Conservation (phyloP, 2,797 vertebrate genomes). For the Sebastes iracundus region DNA sequence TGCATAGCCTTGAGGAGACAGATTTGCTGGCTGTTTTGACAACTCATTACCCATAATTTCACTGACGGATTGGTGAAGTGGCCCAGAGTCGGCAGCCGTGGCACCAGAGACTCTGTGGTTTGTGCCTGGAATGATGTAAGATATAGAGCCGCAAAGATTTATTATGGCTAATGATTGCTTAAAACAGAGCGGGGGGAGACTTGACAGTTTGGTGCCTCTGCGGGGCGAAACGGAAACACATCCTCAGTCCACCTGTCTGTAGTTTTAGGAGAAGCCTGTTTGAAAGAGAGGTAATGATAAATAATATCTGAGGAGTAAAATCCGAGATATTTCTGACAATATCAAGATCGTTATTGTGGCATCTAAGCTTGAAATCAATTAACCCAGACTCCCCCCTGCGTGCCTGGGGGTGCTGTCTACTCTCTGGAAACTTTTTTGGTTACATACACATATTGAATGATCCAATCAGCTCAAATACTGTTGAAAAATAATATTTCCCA, state of each 20-base stretch:
- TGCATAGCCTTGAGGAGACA: conserved; percentile 74
- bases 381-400: not conserved
- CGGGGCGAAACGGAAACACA: conserved; percentile 61
- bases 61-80: conserved; percentile 78
- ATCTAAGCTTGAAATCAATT: not conserved
- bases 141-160: conserved; percentile 71
- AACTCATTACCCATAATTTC: conserved; percentile 88
- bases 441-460: not conserved
- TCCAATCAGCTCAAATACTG: not conserved
- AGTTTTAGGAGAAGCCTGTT: not conserved
- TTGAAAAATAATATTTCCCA: not conserved
- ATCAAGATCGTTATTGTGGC: not conserved
- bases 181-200: conserved; percentile 60
- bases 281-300: conserved; percentile 4
- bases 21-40: conserved; percentile 78
- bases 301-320: not conserved
- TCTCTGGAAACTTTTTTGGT: not conserved
- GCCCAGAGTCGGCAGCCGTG: conserved; percentile 66
- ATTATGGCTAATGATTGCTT: conserved; percentile 80
- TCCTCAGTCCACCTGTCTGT: conserved; percentile 36
- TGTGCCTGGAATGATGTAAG: conserved; percentile 79
- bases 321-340: not conserved
- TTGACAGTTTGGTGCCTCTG: conserved; percentile 72
- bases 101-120: conserved; percentile 62
- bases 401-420: not conserved